Base-by-base conservation (phyloP, 2,113 vertebrate species). In the Galeopterus variegatus region DNA sequence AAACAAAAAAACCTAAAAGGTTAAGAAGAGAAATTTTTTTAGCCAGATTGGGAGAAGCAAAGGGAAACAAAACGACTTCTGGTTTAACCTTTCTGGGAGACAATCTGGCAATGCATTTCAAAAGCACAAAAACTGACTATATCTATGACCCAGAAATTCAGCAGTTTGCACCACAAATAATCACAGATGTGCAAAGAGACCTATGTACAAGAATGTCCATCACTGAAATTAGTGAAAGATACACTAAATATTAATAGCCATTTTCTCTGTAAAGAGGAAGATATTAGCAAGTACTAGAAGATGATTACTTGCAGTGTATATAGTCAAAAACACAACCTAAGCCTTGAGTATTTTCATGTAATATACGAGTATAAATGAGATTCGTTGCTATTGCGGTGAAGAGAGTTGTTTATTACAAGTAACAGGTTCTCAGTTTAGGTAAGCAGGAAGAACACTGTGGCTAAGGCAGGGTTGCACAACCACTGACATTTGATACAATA, bases 1-100 rank as follows among this genome's bases (percentile, higher is more conserved):
- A 95, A 96, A 88, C 23, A 91, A 70, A 76, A 90, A 81, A 58
- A 79, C n/a, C 36, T 28, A 94, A 48, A n/a, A n/a, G 21, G 12
- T 81, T 60, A 85, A 11, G 19, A 94, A 88, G 45, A 88, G 33
- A 17, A 83, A 13, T 45, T 21, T 64, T 76, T 89, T 88, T 52
- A 73, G 58, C 62, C 73, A 58, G 56, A 85, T 12, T 58, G 31
- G n/a, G 26, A 94, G 28, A 81, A 94, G 69, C 23, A 92, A 94
- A 94, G 28, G 8, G 6, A 75, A 96, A 75, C 64, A 81, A 90
- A 95, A 77, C 52, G 54, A 88, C 9, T 75, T 72, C 64, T 69
- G 21, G 8, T 5, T 94, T 50, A 79, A 75, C 1, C 54, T 81
- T 91, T 45, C 41, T 23, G 41, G 56, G 84, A 28, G 58, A 56